Evolutionary conservation across 2,888 invertebrate genomes (phyloP), one percentile per base, ranked within the genome.

Genomic region (Drepanosiphum platanoidis): DNA sequence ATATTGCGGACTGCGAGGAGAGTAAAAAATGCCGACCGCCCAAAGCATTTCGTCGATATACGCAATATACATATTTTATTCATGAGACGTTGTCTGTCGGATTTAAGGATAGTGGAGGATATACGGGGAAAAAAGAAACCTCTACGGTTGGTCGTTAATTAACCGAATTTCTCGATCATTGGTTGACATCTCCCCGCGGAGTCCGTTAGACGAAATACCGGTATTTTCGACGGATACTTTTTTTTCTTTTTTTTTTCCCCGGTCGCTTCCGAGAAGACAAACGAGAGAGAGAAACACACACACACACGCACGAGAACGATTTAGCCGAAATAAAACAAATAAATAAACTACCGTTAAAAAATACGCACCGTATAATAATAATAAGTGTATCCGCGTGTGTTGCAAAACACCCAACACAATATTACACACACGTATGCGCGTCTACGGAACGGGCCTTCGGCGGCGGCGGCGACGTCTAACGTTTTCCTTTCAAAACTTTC

Each of bases 401-500:
- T 80, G 80, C 80, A 70, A 80, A 80, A 80, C 70, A 15, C 52
- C 3, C 70, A 15, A 34, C 3, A 0, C 11, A 7, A 58, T 22
- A 7, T 34, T 9, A 61, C n/a, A 58, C 22, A 39, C 13, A 18
- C 30, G n/a, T 46, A 61, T n/a, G 9, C 9, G 9, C n/a, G 75
- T 36, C 7, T 58, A 8, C 9, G 8, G 32, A 36, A 30, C 13
- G 9, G 39, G 39, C 42, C 34, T 32, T 70, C 79, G 70, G 36
- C 18, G 27, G 18, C 34, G 18, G 34, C 18, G n/a, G 32, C n/a
- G 22, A 39, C 32, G 42, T n/a, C 3, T 32, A 32, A 30, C 27
- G 71, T 82, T 71, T 81, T 61, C 71, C 71, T 71, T 61, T 81
- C 71, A 36, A 83, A 68, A 84, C 83, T 83, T 83, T 72, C 82